Evolutionary conservation across 2,113 vertebrate genomes (phyloP), one percentile per base, ranked within the genome.

Genomic region (Rhipidura dahli): DNA sequence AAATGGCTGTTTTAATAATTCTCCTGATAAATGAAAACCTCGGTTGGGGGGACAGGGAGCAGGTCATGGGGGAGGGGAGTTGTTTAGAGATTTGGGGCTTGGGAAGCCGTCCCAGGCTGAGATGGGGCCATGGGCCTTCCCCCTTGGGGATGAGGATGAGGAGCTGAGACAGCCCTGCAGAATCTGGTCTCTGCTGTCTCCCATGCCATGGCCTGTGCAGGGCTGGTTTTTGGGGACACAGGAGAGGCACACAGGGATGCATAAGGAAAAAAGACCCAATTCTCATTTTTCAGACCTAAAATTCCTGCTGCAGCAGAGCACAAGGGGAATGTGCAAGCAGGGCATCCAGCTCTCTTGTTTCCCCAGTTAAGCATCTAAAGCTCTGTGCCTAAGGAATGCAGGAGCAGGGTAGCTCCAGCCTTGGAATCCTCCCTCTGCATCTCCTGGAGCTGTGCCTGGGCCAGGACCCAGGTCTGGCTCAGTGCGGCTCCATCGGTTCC

Each of bases 1-100:
- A 98, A 97, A 98, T 98, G 97, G 95, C 97, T 98, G 97, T 98
- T 98, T 98, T 98, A 98, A 97, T 98, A 98, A 97, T 96, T 90
- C 85, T 80, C 86, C 95, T 97, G 97, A 98, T 97, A 97, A 97
- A 98, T 98, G 92, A 94, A 97, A 97, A 96, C 90, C 83, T 28
- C 13, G 87, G 82, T 60, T 5, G 3, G 81, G 69, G 84, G 68
- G 13, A 66, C 7, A 9, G 76, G 91, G 87, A 89, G 80, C 15
- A 69, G 95, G 95, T 89, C 94, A 94, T 63, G 83, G 91, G 50
- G 66, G 70, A 79, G 64, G 86, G 81, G 72, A 44, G 75, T 93
- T 97, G 94, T 97, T 97, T 97, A 94, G 95, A 97, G 94, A 90
- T 95, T 76, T 3, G 2, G 93, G 83, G 93, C 97, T 97, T 94